Base-by-base conservation (phyloP, 2,113 vertebrate genomes). In the Channa maculata region DNA sequence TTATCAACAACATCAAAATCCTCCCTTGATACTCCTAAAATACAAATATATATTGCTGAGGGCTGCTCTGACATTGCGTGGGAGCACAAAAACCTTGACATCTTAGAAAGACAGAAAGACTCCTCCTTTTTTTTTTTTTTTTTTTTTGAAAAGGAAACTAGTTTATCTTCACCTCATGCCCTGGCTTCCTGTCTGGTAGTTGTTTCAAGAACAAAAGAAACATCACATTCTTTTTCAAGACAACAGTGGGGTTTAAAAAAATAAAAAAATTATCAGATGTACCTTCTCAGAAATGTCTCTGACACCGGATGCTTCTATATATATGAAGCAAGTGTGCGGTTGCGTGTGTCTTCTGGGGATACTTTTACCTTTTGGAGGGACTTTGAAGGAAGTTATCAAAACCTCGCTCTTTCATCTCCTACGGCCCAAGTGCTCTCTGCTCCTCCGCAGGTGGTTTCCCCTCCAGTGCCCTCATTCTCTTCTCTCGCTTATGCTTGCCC, bases 371-470 rank as follows among this genome's bases (percentile, higher is more conserved):
- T 79, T 79, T 61, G 50, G 58, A 81, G 54, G 53, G 70, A 52
- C 78, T 91, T 88, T 82, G 71, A 89, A 89, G 75, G 78, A 90
- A 89, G 75, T 65, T 80, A 79, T 89, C 77, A 70, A 85, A 89
- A 75, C 79, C 79, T 64, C 14, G 5, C 45, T 77, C 85, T 88
- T 86, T 91, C 78, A 86, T 87, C 82, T 83, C 52, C 71, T 86
- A 55, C 4, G 64, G 65, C 85, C 84, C 24, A 69, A 33, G 34
- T 5, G 5, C 75, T 85, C 79, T 79, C 37, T 81, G 77, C 84
- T 89, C 86, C 88, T 88, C 87, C 43, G 68, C 89, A 86, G 92
- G 89, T 92, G 83, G 67, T 92, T 92, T 87, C 84, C 84, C 88
- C 75, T 86, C 43, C 51, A 12, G 83, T 69, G 58, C 45, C 60